Percentiles rank a stretch among this genome's conserved stretches.
These are phyloP conservation scores for Pyrrhia umbra DNA, from an alignment of 2,888 invertebrate species.

Conservation along the genomic window DNA sequence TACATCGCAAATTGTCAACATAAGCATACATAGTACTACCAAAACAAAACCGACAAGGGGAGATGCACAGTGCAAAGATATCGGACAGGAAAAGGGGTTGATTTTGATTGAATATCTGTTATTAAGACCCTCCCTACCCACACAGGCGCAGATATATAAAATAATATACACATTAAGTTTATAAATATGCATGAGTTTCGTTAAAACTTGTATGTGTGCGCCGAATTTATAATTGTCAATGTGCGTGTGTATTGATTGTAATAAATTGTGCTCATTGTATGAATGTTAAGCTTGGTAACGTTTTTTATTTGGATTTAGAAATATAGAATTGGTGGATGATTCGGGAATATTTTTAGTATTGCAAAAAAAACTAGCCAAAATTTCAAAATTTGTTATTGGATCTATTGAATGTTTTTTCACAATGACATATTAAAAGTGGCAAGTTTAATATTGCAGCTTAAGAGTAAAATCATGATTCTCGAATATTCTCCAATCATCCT, in stretches of 20 bases:
- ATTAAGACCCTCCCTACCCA: slow-evolving; percentile 85
- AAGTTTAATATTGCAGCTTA: not conserved
- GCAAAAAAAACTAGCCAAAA: not conserved
- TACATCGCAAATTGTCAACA: slow-evolving; percentile 44
- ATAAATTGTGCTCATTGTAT: slow-evolving; percentile 65
- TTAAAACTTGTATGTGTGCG: slow-evolving; percentile 82
- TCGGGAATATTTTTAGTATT: slow-evolving; percentile 12
- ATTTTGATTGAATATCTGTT: slow-evolving; percentile 91
- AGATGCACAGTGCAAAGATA: slow-evolving; percentile 87
- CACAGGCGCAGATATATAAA: slow-evolving; percentile 85
- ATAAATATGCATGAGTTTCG: slow-evolving; percentile 89
- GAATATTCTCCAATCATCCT: slow-evolving; percentile 28
- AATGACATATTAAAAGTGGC: too few species aligned
- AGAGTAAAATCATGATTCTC: slow-evolving; percentile 3
- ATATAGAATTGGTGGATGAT: slow-evolving; percentile 8
- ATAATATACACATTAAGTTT: slow-evolving; percentile 87
- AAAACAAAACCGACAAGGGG: slow-evolving; percentile 82
- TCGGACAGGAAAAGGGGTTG: slow-evolving; percentile 88
- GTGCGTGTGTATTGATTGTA: slow-evolving; percentile 67
- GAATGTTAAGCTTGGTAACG: slow-evolving; percentile 44
- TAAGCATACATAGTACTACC: slow-evolving; percentile 55
- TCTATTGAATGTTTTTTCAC: too few species aligned
- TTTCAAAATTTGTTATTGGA: not conserved
- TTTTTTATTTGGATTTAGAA: slow-evolving; percentile 41
- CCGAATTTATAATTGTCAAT: slow-evolving; percentile 65